Conservation (phyloP, 2,888 invertebrate genomes). For the Eubasilissa splendida region DNA sequence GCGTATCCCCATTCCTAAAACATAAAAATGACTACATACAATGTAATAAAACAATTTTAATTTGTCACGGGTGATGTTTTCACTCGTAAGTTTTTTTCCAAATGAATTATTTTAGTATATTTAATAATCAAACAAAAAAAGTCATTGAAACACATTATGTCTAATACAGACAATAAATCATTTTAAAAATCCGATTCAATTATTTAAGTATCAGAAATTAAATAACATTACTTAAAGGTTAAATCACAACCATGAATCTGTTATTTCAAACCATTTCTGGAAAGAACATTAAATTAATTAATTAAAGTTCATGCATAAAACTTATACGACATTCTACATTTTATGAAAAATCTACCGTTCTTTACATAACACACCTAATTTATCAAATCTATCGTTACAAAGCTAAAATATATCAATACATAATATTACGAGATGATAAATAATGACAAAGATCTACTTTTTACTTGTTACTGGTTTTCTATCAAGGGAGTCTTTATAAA, state of each 20-base stretch:
- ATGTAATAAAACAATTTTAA: too few species aligned
- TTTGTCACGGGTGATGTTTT: too few species aligned
- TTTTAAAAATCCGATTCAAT: neutral
- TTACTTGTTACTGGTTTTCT: slow-evolving; percentile 31
- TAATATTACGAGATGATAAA: slow-evolving; percentile 24
- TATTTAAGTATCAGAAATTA: neutral
- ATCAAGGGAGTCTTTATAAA: slow-evolving; percentile 52
- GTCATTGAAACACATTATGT: too few species aligned
- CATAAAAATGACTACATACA: too few species aligned
- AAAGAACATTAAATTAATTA: slow-evolving; percentile 7
- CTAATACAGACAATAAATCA: too few species aligned
- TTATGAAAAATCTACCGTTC: slow-evolving; percentile 44
- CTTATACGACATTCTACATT: neutral
- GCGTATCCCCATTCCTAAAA: too few species aligned
- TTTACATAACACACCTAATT: slow-evolving; percentile 26
- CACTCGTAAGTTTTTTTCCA: too few species aligned
- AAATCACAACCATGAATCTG: slow-evolving; percentile 46
- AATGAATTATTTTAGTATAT: too few species aligned
- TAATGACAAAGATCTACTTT: slow-evolving; percentile 39
- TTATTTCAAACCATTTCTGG: slow-evolving; percentile 26
- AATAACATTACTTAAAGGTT: slow-evolving; percentile 7
- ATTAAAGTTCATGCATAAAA: slow-evolving; percentile 24
- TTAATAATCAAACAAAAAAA: too few species aligned
- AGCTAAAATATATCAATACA: slow-evolving; percentile 48
- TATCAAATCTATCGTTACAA: slow-evolving; percentile 48